phyloP scores from a whole-genome alignment of 2,888 invertebrate genomes.

The Lepeophtheirus nordmannii region DNA sequence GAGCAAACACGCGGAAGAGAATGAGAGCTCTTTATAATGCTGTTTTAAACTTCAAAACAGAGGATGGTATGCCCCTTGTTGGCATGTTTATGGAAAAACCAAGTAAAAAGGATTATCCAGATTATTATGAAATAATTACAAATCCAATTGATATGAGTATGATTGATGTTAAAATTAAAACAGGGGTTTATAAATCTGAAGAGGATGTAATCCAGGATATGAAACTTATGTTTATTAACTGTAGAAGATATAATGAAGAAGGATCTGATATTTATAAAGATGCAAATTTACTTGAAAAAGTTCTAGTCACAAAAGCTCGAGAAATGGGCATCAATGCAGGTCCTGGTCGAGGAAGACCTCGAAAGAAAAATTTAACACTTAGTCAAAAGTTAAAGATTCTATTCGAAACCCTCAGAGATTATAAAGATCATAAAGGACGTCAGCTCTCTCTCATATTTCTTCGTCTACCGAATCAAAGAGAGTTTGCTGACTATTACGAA shows the following conservation, averaged over 20 bases:
- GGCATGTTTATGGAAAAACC: constrained; percentile 91
- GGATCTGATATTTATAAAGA: constrained; percentile 88
- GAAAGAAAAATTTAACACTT: constrained; percentile 10
- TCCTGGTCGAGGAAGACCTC: not conserved
- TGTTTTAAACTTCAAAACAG: constrained; percentile 46
- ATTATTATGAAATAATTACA: constrained; percentile 83
- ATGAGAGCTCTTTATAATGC: constrained; percentile 56
- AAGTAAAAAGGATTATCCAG: constrained; percentile 80
- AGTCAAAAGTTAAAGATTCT: constrained; percentile 22
- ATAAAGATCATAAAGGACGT: constrained; percentile 60
- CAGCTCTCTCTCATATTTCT: constrained; percentile 85
- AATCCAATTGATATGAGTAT: constrained; percentile 88
- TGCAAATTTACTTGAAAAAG: constrained; percentile 69
- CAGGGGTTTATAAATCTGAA: constrained; percentile 45
- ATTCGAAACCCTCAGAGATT: constrained; percentile 16
- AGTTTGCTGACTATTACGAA: constrained; percentile 94
- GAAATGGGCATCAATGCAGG: constrained; percentile 47
- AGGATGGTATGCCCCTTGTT: constrained; percentile 60
- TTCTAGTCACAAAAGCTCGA: constrained; percentile 63
- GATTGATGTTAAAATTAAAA: constrained; percentile 77
- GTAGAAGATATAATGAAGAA: constrained; percentile 90
- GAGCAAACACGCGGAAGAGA: constrained; percentile 23
- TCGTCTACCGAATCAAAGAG: constrained; percentile 58
- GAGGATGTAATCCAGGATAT: constrained; percentile 46
- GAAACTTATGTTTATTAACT: constrained; percentile 90